Conservation (phyloP, 2,888 invertebrate species). For the Beris chalybata region DNA sequence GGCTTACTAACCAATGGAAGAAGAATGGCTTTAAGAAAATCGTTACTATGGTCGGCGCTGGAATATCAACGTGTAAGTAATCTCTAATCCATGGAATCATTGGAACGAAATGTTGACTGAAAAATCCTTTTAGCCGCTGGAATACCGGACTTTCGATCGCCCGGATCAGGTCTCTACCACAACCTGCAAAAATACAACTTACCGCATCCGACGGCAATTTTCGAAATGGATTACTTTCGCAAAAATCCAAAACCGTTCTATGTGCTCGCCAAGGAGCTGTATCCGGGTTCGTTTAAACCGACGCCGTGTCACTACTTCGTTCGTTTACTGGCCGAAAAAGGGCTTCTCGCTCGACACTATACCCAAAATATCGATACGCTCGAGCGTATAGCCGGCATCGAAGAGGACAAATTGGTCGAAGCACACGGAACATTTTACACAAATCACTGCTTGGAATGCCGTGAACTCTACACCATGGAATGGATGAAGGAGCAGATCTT, state of each 20-base stretch:
- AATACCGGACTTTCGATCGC: slow-evolving; percentile 92
- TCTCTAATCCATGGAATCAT: background rate
- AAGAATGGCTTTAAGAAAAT: slow-evolving; percentile 78
- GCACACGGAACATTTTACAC: slow-evolving; percentile 94
- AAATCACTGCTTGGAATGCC: slow-evolving; percentile 81
- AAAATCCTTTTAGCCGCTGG: slow-evolving; percentile 75
- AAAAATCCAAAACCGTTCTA: slow-evolving; percentile 93
- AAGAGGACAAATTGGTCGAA: slow-evolving; percentile 83
- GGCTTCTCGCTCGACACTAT: slow-evolving; percentile 72
- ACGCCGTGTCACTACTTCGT: slow-evolving; percentile 92
- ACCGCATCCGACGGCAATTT: slow-evolving; percentile 89
- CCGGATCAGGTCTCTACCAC: slow-evolving; percentile 84
- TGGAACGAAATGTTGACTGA: slow-evolving; percentile 44
- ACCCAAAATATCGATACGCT: slow-evolving; percentile 94
- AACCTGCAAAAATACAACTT: slow-evolving; percentile 90
- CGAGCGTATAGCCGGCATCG: slow-evolving; percentile 83
- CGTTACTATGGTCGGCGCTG: slow-evolving; percentile 93
- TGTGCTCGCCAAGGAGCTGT: slow-evolving; percentile 83
- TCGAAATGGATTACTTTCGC: slow-evolving; percentile 85
- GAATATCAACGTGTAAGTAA: slow-evolving; percentile 91
- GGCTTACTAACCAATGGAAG: slow-evolving; percentile 77
- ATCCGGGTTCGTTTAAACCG: slow-evolving; percentile 85
- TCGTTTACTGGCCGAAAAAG: slow-evolving; percentile 80
- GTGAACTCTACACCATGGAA: slow-evolving; percentile 69
- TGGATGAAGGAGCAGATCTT: slow-evolving; percentile 88